Conservation (phyloP, 2,888 invertebrate species). For the Campoletis raptor region DNA sequence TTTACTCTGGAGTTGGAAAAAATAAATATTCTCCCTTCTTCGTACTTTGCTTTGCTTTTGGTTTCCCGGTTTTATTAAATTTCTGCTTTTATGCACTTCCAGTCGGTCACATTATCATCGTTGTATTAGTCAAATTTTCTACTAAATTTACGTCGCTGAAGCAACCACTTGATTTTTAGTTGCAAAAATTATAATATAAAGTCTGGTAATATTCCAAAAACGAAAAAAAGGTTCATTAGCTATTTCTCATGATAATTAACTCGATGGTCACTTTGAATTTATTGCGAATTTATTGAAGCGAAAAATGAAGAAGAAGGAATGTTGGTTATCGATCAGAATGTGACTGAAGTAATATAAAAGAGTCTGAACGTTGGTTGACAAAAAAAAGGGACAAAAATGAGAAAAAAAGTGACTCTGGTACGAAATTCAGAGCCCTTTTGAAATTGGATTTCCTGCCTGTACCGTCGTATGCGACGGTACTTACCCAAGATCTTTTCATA, state of each 20-base stretch:
- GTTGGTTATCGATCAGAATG: constrained; percentile 59
- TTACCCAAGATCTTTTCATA: constrained; percentile 65
- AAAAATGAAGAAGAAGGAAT: not conserved
- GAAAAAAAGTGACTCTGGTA: constrained; percentile 53
- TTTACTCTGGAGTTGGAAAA: not conserved
- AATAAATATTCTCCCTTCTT: constrained; percentile 11
- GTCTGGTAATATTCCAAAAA: not conserved
- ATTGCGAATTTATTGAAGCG: not conserved
- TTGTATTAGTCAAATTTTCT: not conserved
- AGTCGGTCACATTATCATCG: not conserved
- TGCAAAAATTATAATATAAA: no score
- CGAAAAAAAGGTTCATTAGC: not conserved
- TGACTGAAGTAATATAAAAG: constrained; percentile 8
- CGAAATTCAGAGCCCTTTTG: constrained; percentile 64
- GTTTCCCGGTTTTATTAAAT: not conserved
- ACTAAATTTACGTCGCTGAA: not conserved
- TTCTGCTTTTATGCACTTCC: not conserved
- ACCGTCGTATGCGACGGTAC: constrained; percentile 60
- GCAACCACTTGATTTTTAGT: not conserved
- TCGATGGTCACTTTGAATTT: constrained; percentile 22
- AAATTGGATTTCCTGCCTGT: constrained; percentile 66
- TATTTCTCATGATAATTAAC: not conserved
- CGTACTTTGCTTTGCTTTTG: constrained; percentile 12
- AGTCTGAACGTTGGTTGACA: not conserved
- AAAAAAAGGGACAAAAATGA: not conserved